phyloP scores from a whole-genome alignment of 2,888 invertebrate genomes.

The Euzophera pinguis region DNA sequence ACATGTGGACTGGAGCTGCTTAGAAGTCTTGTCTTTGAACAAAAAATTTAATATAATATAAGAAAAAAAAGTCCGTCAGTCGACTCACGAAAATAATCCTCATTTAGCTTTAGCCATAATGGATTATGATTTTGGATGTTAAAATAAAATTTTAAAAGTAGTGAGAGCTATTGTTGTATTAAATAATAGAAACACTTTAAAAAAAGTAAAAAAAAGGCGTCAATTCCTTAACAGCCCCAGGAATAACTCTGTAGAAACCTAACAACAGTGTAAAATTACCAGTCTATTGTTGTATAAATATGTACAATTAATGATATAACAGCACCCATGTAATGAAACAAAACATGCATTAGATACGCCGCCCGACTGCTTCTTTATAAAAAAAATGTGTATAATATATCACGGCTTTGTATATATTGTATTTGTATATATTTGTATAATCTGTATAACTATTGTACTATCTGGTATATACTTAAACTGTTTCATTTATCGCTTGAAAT shows the following conservation, averaged over 20 bases:
- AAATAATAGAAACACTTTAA: no score
- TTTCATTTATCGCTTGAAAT: slow-evolving; percentile 58
- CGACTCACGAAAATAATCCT: no score
- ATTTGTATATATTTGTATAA: slow-evolving; percentile 55
- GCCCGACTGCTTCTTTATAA: slow-evolving; percentile 55
- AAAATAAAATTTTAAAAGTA: no score
- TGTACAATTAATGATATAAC: slow-evolving; percentile 75
- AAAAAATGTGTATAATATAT: slow-evolving; percentile 61
- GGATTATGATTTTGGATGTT: no score
- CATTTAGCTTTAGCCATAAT: no score
- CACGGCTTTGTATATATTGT: slow-evolving; percentile 63
- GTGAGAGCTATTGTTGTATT: no score
- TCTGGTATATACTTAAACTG: slow-evolving; percentile 58
- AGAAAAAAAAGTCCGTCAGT: no score
- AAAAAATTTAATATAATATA: neutral
- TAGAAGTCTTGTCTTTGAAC: slow-evolving; percentile 17
- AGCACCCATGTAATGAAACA: slow-evolving; percentile 75
- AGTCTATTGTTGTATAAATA: slow-evolving; percentile 78
- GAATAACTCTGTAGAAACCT: slow-evolving; percentile 75
- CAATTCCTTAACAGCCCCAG: slow-evolving; percentile 45
- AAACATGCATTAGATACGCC: slow-evolving; percentile 48
- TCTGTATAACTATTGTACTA: slow-evolving; percentile 61
- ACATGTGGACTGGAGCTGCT: slow-evolving; percentile 51
- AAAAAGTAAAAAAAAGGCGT: slow-evolving; percentile 13
- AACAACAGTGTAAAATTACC: slow-evolving; percentile 76